Base-by-base conservation (phyloP, 2,888 invertebrate species). In the Serrognathus titanus region DNA sequence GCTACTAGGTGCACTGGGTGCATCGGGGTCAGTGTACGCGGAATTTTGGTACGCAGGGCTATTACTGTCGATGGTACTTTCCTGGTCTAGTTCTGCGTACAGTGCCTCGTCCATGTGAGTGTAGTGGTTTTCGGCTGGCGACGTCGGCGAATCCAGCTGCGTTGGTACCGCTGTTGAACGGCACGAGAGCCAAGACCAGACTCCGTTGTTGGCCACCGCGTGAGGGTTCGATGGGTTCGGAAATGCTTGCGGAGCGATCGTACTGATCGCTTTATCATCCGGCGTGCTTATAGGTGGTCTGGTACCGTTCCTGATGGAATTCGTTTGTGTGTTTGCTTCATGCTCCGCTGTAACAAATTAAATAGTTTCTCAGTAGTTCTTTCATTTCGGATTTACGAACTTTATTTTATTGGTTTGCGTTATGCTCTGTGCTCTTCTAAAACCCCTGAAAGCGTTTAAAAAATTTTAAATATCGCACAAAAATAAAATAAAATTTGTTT, bases 31-130 rank as follows among this genome's bases (percentile, higher is more conserved):
- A 7, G 79, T 78, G 74, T 86, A 88, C 16, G 84, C 88, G 12
- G 87, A 86, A 75, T 88, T 88, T 70, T 87, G 87, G 71, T 88
- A 88, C 51, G 87, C 86, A 9, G 87, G 86, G 69, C 80, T 80
- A 74, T 70, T 67, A 41, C 67, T 66, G 73, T 78, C 68, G 16
- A 64, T 58, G 1, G 68, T 67, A 53, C 71, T 73, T 20, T 85
- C 85, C 47, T 85, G 80, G 73, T 88, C 88, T 63, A 88, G 75
- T 74, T 88, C 88, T 6, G 88, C 87, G 71, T 88, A 88, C 11
- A 88, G 79, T 1, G 87, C 87, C 67, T 84, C 85, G 63, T 86
- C 86, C 84, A 87, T 85, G 71, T 86, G 86, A 5, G 87, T 88
- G 72, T 88, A 88, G 72, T 88, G 87, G 71, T 88, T 88, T 74